Base-by-base conservation (phyloP, 1,140 invertebrate genomes). In the Solen grandis region DNA sequence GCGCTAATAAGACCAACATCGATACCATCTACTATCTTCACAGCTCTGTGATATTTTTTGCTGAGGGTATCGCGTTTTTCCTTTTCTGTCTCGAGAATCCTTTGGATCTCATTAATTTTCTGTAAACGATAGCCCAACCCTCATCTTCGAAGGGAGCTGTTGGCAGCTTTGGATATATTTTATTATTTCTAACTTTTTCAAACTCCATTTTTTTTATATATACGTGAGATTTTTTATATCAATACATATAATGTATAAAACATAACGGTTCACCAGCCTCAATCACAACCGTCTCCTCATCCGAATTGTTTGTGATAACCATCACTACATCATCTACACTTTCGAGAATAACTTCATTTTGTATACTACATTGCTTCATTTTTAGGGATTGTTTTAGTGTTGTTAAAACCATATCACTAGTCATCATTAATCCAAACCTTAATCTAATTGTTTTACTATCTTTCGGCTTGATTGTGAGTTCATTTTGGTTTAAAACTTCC, bases 331-430 rank as follows among this genome's bases (percentile, higher is more conserved):
- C 57, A 25, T 59, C 22, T 22, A 59, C 57, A 59, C 10, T 14
- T 59, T 59, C 57, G 29, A 25, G 10, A 59, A 59, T 59, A 59
- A 59, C 25, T 59, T 25, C 57, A 22, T 59, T 25, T 59, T 59
- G 57, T 22, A 59, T 14, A 59, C 57, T 59, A 59, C 57, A 59
- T 59, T 59, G 10, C 22, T 59, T 59, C 25, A 10, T 25, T 25
- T 59, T 59, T 13, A 59, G 25, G 29, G 10, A 22, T 59, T 59
- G 57, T 25, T 25, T 59, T 8, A 59, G 57, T 25, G 57, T 14
- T 59, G 25, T 25, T 14, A 25, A 59, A 59, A 10, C 10, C 10
- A 59, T 25, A 8, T 8, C 57, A 25, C 25, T 25, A 14, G 19
- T 59, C 25, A 59, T 10, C 25, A 10, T 10, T 22, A 59, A 10